phyloP scores from a whole-genome alignment of 1,140 invertebrate species.

The Leptopilina boulardi region DNA sequence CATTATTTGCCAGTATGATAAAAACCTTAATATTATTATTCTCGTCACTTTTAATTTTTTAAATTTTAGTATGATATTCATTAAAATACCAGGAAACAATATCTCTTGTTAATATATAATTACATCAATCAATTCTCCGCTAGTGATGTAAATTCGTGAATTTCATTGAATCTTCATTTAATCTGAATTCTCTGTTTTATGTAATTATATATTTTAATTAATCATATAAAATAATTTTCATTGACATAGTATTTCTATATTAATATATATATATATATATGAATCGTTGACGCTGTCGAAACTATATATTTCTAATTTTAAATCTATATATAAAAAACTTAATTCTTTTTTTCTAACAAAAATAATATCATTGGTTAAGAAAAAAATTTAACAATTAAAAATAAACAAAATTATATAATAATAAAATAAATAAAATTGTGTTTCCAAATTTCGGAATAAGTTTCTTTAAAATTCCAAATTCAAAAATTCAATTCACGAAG shows the following conservation, averaged over 20 bases:
- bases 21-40: neutral
- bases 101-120: constrained; percentile 1
- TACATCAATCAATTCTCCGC: neutral
- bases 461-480: too few relatives aligned
- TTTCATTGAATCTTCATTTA: neutral
- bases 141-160: neutral
- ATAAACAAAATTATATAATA: too few relatives aligned
- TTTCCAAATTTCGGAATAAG: too few relatives aligned
- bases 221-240: neutral
- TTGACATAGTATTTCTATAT: neutral
- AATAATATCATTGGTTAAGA: too few relatives aligned
- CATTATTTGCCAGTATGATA: neutral
- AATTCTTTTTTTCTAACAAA: too few relatives aligned
- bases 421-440: too few relatives aligned
- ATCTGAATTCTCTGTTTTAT: neutral
- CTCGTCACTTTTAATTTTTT: neutral
- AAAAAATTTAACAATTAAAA: too few relatives aligned
- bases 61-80: neutral
- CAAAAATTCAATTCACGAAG: too few relatives aligned
- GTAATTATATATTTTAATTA: neutral
- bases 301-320: too few relatives aligned
- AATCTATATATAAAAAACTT: too few relatives aligned
- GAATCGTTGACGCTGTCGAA: too few relatives aligned
- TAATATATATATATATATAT: too few relatives aligned
- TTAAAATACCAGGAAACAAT: neutral